These are phyloP conservation scores for Sanderia malayensis DNA, from an alignment of 30 jellyfish, hydroid and myxozoan genomes.

Conservation along the genomic window DNA sequence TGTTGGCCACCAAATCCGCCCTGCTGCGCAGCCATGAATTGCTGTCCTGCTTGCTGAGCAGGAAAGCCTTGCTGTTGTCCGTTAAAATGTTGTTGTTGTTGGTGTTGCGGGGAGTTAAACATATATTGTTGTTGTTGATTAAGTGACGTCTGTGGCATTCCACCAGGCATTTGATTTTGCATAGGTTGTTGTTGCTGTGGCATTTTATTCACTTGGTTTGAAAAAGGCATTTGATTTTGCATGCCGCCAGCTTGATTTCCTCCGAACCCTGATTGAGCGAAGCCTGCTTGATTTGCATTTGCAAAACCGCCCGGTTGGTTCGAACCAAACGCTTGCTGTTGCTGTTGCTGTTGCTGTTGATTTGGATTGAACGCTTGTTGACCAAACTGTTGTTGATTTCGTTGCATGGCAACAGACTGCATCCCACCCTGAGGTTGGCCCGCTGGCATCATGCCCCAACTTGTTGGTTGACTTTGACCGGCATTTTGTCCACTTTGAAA, in stretches of 20 bases:
- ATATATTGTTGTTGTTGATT: background rate
- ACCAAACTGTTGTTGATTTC: constrained; percentile 15
- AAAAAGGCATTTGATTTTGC: background rate
- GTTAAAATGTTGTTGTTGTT: constrained; percentile 10
- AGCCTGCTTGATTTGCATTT: background rate
- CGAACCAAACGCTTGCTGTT: background rate
- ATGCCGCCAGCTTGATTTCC: constrained; percentile 22
- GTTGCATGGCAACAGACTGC: constrained; percentile 2
- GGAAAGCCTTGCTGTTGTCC: constrained; percentile 43
- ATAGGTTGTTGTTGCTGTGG: constrained; percentile 10
- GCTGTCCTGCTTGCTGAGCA: constrained; percentile 46
- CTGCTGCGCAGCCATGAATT: constrained; percentile 19
- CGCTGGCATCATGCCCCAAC: constrained; percentile 45
- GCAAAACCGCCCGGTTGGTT: constrained; percentile 38
- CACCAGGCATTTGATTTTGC: background rate
- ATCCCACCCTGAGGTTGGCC: background rate
- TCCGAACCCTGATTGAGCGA: constrained; percentile 19
- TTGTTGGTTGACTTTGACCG: constrained; percentile 21
- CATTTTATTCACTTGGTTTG: background rate
- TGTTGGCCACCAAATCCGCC: constrained; percentile 53
- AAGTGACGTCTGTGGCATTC: background rate
- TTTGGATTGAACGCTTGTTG: background rate
- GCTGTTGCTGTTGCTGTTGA: background rate
- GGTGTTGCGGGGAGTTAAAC: background rate
- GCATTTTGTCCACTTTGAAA: constrained; percentile 51